A percentile compares a stretch with the other conserved stretches of the same genome.
These are phyloP conservation scores for Cichladusa arquata DNA, from an alignment of 2,113 vertebrate species.

Conservation along the genomic window DNA sequence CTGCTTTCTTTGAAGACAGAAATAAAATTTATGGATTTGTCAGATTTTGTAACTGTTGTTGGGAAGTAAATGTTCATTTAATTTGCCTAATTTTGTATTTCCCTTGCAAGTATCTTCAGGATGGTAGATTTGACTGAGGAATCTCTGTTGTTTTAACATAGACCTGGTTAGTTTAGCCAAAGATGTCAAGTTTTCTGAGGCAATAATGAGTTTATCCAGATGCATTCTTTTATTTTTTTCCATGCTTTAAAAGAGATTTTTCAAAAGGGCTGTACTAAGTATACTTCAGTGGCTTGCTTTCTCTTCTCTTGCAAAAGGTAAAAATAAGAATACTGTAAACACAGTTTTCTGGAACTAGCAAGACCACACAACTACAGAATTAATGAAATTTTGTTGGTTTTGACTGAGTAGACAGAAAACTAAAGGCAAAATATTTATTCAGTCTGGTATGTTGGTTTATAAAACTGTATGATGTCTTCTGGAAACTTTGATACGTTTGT, in stretches of 20 bases:
- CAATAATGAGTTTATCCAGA: not conserved
- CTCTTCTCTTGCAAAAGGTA: not conserved
- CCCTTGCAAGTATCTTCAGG: not conserved
- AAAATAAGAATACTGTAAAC: not conserved
- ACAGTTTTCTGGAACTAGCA: not conserved
- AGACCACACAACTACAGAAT: not conserved
- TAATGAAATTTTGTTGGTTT: not conserved
- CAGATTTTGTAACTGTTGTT: not conserved
- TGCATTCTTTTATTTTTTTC: not conserved
- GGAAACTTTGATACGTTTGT: not conserved
- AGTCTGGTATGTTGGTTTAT: not conserved
- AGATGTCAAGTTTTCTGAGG: not conserved
- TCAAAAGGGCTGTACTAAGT: not conserved
- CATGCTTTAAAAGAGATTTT: not conserved
- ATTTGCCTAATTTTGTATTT: not conserved
- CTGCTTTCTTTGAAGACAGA: not conserved
- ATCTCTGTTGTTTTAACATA: not conserved
- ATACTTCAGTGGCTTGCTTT: not conserved
- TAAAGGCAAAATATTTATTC: constrained; percentile 43
- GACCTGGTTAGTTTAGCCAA: not conserved
- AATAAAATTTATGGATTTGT: not conserved
- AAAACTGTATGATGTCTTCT: not conserved
- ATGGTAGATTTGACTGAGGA: not conserved
- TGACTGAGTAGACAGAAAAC: not conserved
- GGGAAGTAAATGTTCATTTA: not conserved